Conservation (phyloP, 1,140 invertebrate genomes). For the Thereuonema tuberculata region DNA sequence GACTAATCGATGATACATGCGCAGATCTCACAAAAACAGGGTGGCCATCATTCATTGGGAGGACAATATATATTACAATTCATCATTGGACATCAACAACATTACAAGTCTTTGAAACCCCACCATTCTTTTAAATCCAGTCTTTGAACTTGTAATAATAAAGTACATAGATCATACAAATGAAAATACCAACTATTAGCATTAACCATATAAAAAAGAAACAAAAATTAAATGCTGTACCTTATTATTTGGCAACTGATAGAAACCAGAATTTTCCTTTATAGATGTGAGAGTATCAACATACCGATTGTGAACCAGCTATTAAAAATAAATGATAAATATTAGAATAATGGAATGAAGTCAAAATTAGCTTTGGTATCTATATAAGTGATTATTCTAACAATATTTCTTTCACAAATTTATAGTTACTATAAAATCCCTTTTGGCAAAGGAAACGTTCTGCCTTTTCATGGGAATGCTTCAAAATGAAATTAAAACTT, state of each 20-base stretch:
- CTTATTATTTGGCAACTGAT: constrained; percentile 40
- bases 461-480: neutral
- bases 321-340: constrained; percentile 13
- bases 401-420: neutral
- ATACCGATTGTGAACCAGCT: constrained; percentile 51
- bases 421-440: neutral
- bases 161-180: constrained; percentile 1
- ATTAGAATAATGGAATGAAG: neutral
- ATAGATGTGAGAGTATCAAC: constrained; percentile 69
- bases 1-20: no score
- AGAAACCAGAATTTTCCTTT: constrained; percentile 61
- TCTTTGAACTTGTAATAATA: neutral
- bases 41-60: no score
- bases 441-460: neutral
- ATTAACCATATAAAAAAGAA: neutral
- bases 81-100: neutral
- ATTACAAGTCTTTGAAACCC: neutral
- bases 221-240: constrained; percentile 15
- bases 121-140: no score
- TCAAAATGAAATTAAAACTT: neutral
- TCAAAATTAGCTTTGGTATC: neutral
- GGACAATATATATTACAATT: neutral
- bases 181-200: neutral
- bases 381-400: neutral
- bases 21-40: no score